Evolutionary conservation across 2,888 invertebrate species (phyloP).

Genomic region (Nematopogon swammerdamellus): DNA sequence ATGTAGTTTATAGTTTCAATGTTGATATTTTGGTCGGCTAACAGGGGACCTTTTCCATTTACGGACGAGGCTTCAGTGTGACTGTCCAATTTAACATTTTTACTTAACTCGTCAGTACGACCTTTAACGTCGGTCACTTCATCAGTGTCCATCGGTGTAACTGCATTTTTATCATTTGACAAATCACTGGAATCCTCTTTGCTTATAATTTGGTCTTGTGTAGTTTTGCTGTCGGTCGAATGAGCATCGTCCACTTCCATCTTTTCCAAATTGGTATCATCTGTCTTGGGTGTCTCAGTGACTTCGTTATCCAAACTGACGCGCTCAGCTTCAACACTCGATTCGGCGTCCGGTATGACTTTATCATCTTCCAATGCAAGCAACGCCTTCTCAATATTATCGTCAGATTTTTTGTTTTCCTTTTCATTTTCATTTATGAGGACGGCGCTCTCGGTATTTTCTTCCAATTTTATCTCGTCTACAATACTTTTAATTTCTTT

Average conservation of each 20-base stretch:
- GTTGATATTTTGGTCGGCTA: constrained; percentile 4
- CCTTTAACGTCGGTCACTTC: not conserved
- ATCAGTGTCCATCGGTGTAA: constrained; percentile 12
- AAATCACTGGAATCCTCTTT: not conserved
- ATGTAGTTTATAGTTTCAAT: constrained; percentile 26
- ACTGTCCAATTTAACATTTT: not conserved
- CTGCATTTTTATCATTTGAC: constrained; percentile 1
- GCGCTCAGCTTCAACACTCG: not conserved
- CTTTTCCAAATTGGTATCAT: constrained; percentile 23
- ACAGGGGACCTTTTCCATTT: constrained; percentile 8
- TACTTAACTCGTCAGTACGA: not conserved
- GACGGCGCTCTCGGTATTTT: too few relatives aligned
- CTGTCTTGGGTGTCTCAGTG: constrained; percentile 21
- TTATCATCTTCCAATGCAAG: too few relatives aligned
- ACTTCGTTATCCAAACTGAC: constrained; percentile 12
- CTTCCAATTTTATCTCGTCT: too few relatives aligned
- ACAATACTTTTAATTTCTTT: too few relatives aligned
- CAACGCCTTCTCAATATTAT: too few relatives aligned
- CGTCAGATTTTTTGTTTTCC: too few relatives aligned
- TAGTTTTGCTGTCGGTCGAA: not conserved
- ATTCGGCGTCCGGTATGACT: too few relatives aligned
- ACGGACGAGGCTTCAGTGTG: constrained; percentile 3
- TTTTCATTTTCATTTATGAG: too few relatives aligned
- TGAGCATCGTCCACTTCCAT: not conserved
- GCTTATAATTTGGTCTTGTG: too few relatives aligned